Percentiles rank a stretch among this genome's conserved stretches.
Evolutionary conservation across 1,140 invertebrate genomes (phyloP).

Genomic region (Penaeus japonicus): DNA sequence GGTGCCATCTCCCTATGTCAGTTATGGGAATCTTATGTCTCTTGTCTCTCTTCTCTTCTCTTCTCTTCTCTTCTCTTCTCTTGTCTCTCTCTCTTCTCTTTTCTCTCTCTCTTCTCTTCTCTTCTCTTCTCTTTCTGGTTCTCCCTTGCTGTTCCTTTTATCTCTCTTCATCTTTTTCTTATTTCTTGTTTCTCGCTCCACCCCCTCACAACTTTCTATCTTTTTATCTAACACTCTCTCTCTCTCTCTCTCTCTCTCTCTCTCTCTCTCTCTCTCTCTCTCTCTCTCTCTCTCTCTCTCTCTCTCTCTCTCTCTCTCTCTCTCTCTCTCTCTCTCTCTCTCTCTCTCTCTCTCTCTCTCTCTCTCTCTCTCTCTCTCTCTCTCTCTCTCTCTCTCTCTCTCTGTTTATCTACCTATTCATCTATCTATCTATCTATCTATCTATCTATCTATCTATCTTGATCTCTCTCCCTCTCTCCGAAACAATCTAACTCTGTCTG

Average conservation of each 20-base stretch:
- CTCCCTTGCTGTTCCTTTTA: background rate
- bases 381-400: background rate
- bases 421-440: background rate
- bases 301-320: too few relatives aligned
- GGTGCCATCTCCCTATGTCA: too few relatives aligned
- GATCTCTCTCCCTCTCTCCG: too few relatives aligned
- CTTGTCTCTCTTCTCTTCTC: too few relatives aligned
- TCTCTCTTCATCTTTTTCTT: background rate
- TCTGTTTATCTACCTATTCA: background rate
- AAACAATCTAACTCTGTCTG: too few relatives aligned
- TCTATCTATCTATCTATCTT: background rate
- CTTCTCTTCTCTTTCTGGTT: background rate
- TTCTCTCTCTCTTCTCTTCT: too few relatives aligned
- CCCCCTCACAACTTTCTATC: background rate
- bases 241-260: background rate
- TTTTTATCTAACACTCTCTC: background rate
- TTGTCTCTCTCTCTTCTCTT: too few relatives aligned
- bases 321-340: background rate
- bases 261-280: background rate
- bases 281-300: too few relatives aligned
- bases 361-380: slow-evolving; percentile 14
- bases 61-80: too few relatives aligned
- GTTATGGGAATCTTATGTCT: too few relatives aligned
- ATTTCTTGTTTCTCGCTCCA: background rate
- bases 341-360: background rate